A percentile compares a stretch with the other conserved stretches of the same genome.
Conservation (phyloP, 2,797 vertebrate species). For the Lemur catta region DNA sequence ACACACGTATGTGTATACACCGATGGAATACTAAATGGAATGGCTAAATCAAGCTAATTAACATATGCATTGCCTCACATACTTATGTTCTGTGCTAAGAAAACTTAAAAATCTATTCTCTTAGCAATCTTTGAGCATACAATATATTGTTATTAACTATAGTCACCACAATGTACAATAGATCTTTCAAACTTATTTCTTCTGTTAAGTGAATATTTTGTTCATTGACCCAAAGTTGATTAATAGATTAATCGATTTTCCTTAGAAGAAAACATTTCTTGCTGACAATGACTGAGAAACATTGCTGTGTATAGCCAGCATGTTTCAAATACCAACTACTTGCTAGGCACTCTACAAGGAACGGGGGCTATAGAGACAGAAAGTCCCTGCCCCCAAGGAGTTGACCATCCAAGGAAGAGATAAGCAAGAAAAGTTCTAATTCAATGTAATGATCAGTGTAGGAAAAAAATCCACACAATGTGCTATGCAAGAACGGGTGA, state of each 20-base stretch:
- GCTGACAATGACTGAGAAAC: not conserved
- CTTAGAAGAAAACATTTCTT: conserved; percentile 11
- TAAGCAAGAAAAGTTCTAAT: not conserved
- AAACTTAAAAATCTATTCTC: not conserved
- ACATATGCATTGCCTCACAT: not conserved
- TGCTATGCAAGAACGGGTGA: not conserved
- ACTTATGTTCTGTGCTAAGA: not conserved
- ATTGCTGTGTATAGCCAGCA: not conserved
- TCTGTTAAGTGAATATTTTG: conserved; percentile 26
- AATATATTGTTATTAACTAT: not conserved
- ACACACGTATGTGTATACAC: not conserved
- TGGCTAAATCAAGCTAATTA: not conserved
- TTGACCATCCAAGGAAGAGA: not conserved
- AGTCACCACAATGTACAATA: not conserved
- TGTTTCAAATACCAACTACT: not conserved
- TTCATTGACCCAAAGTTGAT: conserved; percentile 34
- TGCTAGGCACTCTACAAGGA: not conserved
- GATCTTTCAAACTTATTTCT: conserved; percentile 33
- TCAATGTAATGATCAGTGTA: not conserved
- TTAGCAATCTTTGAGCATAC: not conserved
- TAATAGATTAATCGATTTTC: conserved; percentile 23
- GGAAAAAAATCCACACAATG: not conserved
- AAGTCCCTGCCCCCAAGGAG: not conserved
- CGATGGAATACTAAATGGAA: not conserved
- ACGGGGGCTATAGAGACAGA: not conserved